phyloP scores from a whole-genome alignment of 2,797 vertebrate species.

The Hirundo rustica region DNA sequence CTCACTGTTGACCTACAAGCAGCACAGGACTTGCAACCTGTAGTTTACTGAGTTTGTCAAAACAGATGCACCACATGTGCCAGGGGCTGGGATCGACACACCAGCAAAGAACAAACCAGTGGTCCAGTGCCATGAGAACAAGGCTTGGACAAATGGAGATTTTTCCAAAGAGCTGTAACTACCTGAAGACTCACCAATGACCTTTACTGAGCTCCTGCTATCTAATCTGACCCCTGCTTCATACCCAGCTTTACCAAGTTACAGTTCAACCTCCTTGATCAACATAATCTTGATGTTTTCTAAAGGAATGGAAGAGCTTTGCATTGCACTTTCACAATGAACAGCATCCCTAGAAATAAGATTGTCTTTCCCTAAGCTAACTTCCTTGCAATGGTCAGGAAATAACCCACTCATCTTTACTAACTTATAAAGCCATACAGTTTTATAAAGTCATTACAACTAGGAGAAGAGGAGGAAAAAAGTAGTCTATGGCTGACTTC shows the following conservation, averaged over 20 bases:
- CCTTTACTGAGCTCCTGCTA: background rate
- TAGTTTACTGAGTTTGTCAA: background rate
- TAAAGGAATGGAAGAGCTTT: background rate
- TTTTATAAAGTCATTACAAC: background rate
- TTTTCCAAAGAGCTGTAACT: background rate
- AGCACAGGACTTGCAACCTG: background rate
- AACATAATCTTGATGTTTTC: background rate
- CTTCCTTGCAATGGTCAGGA: background rate
- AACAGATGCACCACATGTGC: background rate
- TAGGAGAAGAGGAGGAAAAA: background rate
- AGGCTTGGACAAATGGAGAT: background rate
- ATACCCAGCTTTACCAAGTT: background rate
- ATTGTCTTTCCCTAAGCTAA: background rate
- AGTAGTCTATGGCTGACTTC: background rate
- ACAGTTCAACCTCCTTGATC: background rate
- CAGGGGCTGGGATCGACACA: background rate
- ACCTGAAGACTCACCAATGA: background rate
- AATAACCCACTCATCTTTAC: background rate
- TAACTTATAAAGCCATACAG: background rate
- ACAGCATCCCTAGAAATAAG: background rate
- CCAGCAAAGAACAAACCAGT: background rate
- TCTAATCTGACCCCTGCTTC: background rate
- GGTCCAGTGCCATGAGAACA: background rate
- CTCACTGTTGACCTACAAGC: background rate
- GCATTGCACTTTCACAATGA: background rate